Evolutionary conservation across 37 sponge, comb jelly and placozoan genomes (phyloP), one percentile per base, ranked within the genome.

Genomic region (Amphimedon queenslandica): DNA sequence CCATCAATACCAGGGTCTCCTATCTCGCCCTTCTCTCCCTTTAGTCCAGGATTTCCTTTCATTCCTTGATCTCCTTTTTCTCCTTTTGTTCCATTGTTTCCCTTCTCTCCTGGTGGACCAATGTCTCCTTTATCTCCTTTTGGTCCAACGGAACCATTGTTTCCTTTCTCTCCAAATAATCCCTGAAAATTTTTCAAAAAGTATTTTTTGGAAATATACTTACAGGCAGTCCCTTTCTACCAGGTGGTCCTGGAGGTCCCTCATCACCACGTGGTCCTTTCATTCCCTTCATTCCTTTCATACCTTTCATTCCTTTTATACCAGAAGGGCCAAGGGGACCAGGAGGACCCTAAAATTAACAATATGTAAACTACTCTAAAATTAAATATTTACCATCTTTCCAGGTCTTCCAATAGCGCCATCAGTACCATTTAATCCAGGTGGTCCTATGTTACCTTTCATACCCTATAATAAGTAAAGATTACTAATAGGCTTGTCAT

Each of bases 11-110:
- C 61, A 60, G 27, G 61, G 5, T 60, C n/a, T n/a, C n/a, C n/a
- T n/a, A n/a, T n/a, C n/a, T n/a, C n/a, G 18, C 74, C 85, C 74
- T 69, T 86, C 74, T 58, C 1, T 60, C 86, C 86, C 47, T 69
- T 73, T 55, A 76, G 27, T 11, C 61, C 61, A 11, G 27, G 21
- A 6, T 6, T 60, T 25, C 61, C 61, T n/a, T 60, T 25, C 5
- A 60, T n/a, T n/a, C 61, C 61, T 6, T 13, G 61, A 25, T 11
- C 27, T n/a, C 61, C 61, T 25, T 6, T n/a, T 25, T 60, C 61
- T 60, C 61, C 61, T 25, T 60, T n/a, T 25, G 21, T n/a, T n/a
- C 61, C 61, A 25, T 25, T 60, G 24, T n/a, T 60, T 6, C 61
- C 61, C 5, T 60, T 25, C 21, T n/a, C 5, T 60, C 61, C 61